Conservation (phyloP, 2,888 invertebrate genomes). For the Choristoneura rosaceana region DNA sequence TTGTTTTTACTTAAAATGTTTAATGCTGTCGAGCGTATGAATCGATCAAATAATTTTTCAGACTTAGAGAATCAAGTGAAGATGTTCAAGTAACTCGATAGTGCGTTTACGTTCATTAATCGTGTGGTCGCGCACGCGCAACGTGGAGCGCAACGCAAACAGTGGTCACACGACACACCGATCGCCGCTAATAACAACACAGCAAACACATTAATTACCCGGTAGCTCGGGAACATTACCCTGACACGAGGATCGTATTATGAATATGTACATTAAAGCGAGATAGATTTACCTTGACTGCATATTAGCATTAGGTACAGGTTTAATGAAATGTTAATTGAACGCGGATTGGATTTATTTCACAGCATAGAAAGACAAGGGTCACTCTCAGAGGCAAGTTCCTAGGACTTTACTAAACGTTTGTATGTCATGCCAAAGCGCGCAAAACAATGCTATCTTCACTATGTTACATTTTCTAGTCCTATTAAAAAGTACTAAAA, state of each 20-base stretch:
- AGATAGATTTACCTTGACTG: not conserved
- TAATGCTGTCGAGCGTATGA: not conserved
- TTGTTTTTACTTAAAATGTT: not conserved
- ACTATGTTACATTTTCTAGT: no score
- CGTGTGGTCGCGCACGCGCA: slow-evolving; percentile 58
- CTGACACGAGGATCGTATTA: slow-evolving; percentile 30
- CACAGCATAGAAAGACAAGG: no score
- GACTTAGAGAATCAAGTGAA: slow-evolving; percentile 2
- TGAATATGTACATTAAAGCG: not conserved
- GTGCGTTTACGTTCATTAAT: slow-evolving; percentile 46
- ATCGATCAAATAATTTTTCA: slow-evolving; percentile 1
- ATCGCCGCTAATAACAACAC: slow-evolving; percentile 41
- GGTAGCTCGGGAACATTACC: slow-evolving; percentile 38
- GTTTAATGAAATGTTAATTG: not conserved
- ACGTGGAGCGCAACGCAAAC: slow-evolving; percentile 37
- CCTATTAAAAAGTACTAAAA: no score
- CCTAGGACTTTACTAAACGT: no score
- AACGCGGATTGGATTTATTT: no score
- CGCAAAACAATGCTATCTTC: no score
- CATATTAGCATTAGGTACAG: not conserved
- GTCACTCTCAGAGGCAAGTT: no score
- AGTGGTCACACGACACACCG: slow-evolving; percentile 27
- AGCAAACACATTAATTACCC: slow-evolving; percentile 43
- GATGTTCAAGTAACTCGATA: slow-evolving; percentile 33
- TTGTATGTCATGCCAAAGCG: no score